Conservation (phyloP, 2,797 vertebrate species). For the Anguilla obscura region DNA sequence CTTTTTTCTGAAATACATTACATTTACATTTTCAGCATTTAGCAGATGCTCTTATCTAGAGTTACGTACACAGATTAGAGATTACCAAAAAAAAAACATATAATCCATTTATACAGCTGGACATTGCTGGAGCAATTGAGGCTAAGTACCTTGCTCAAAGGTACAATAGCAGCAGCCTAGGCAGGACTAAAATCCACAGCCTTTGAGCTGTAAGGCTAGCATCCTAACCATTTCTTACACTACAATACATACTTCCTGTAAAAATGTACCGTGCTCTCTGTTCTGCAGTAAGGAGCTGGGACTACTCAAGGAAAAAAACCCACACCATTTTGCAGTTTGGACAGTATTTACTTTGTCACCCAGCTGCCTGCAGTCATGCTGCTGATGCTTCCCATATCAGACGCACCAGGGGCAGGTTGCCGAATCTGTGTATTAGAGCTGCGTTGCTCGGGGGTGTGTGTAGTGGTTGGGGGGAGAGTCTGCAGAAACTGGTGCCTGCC, state of each 20-base stretch:
- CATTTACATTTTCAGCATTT: background rate
- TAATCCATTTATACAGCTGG: background rate
- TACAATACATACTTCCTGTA: background rate
- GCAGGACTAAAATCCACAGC: too few species aligned
- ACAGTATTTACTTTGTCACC: conserved; percentile 12
- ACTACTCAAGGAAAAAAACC: background rate
- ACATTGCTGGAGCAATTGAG: background rate
- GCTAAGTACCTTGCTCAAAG: background rate
- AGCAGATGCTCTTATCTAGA: background rate
- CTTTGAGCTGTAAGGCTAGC: background rate
- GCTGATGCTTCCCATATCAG: background rate
- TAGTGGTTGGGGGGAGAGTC: conserved; percentile 38
- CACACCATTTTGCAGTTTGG: background rate
- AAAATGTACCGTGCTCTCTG: background rate
- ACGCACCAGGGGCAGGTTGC: conserved; percentile 59
- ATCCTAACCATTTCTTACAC: background rate
- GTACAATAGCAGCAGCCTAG: too few species aligned
- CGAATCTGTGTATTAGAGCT: conserved; percentile 61
- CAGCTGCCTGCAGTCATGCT: conserved; percentile 1
- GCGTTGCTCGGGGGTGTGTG: conserved; percentile 43
- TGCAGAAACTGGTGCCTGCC: conserved; percentile 71
- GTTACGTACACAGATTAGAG: background rate
- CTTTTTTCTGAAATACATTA: background rate
- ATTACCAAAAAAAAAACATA: background rate
- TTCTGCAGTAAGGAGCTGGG: background rate